phyloP scores from a whole-genome alignment of 2,888 invertebrate species.

The Andrena bicolor region DNA sequence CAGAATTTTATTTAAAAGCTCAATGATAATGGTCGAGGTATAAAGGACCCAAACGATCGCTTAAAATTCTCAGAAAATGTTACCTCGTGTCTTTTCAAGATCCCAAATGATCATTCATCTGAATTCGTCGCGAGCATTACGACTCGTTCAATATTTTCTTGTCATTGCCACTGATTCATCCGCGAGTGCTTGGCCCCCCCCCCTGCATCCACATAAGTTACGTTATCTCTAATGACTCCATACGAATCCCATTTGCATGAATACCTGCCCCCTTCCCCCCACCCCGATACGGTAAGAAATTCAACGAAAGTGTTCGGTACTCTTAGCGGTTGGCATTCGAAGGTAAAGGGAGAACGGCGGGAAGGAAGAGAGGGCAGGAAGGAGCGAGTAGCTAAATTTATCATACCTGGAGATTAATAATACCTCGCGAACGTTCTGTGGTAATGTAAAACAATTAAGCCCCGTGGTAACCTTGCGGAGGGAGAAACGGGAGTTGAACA shows the following conservation, averaged over 20 bases:
- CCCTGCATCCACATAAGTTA: not conserved
- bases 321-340: constrained; percentile 26
- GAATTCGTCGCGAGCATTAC: not conserved
- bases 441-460: constrained; percentile 51
- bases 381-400: constrained; percentile 46
- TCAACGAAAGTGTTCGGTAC: constrained; percentile 47
- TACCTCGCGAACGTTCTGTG: constrained; percentile 21
- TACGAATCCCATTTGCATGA: constrained; percentile 48
- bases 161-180: not conserved
- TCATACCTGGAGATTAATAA: constrained; percentile 46
- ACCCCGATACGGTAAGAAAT: constrained; percentile 15
- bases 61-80: no score
- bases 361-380: constrained; percentile 20
- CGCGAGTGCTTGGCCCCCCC: constrained; percentile 16
- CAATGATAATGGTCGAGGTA: no score
- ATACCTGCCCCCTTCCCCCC: constrained; percentile 8
- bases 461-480: not conserved
- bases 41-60: no score
- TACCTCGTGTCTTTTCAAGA: not conserved
- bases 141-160: not conserved
- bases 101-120: not conserved
- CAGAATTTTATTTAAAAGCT: no score
- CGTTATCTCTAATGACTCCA: constrained; percentile 37
- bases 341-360: constrained; percentile 2
- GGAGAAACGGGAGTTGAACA: not conserved